These are phyloP conservation scores for Rhynchomys soricoides DNA, from an alignment of 2,113 vertebrate species.

Conservation along the genomic window DNA sequence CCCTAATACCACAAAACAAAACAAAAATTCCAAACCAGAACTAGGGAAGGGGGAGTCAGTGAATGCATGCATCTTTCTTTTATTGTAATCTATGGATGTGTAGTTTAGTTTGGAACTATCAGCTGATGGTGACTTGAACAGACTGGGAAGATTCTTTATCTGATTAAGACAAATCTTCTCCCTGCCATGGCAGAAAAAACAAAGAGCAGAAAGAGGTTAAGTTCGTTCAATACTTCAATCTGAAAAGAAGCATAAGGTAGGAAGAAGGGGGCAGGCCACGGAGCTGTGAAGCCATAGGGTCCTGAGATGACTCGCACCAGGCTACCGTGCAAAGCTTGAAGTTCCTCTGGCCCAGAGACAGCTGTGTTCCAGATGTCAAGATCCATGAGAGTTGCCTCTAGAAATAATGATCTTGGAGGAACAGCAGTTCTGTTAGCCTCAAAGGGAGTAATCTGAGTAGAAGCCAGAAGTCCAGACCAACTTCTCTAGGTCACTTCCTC, in stretches of 20 bases:
- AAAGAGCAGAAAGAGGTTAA: slow-evolving; percentile 60
- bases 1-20: not conserved
- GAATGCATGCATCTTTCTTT: not conserved
- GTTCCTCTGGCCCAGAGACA: slow-evolving; percentile 5
- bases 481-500: not conserved
- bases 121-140: not conserved
- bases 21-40: slow-evolving; percentile 20
- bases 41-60: not conserved
- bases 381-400: not conserved
- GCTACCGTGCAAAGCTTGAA: not conserved
- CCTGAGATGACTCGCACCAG: slow-evolving; percentile 11
- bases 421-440: not conserved
- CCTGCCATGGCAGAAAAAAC: slow-evolving; percentile 5
- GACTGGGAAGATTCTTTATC: not conserved
- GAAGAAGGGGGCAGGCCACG: not conserved
- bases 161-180: slow-evolving; percentile 58
- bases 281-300: not conserved
- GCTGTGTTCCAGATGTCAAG: not conserved
- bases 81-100: slow-evolving; percentile 13
- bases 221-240: not conserved
- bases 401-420: not conserved
- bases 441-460: not conserved
- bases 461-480: slow-evolving; percentile 15
- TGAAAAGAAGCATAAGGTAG: slow-evolving; percentile 6
- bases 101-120: not conserved